Evolutionary conservation across 2,888 invertebrate species (phyloP), one percentile per base, ranked within the genome.

Genomic region (Nemotelus nigrinus): DNA sequence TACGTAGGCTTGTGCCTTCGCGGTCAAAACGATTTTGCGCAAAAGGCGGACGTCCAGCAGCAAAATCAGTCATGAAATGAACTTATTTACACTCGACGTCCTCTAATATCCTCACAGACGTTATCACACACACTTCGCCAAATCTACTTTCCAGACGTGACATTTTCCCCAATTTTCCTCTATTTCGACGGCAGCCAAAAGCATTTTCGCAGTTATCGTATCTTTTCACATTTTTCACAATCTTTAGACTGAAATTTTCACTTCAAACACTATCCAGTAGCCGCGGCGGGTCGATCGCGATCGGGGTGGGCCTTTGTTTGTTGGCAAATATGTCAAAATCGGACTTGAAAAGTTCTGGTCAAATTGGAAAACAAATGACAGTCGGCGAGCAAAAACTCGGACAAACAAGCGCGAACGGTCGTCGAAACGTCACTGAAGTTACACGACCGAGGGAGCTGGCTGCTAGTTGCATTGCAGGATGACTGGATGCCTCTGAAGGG

Each of bases 361-460:
- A 70, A 70, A 55, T 47, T 6, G 39, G 68, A 55, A 70, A 70
- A 70, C 70, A 70, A 68, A 70, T 43, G 55, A 53, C 8, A 44
- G 43, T 41, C 70, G 41, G 10, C 39, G 47, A 60, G 63, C 60
- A 58, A 60, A 74, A 57, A 6, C 57, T 60, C 48, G 44, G 10
- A 44, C 41, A 8, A n/a, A 74, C 41, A 8, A 43, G n/a, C 48
- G 41, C 74, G 48, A 50, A 10, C 74, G 10, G 48, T 60, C 47
- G 60, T 8, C 63, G 39, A 74, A 74, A 74, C 74, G 74, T 74
- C 74, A 74, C 74, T 74, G 74, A 74, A 39, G 47, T 74, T 74
- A 74, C 63, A 74, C n/a, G 48, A 10, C n/a, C 63, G 48, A 63
- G 63, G 41, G 2, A 60, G 41, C 3, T 47, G 74, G 50, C 41